These are phyloP conservation scores for Leucoptera coffeella DNA, from an alignment of 2,888 invertebrate genomes.

Conservation along the genomic window DNA sequence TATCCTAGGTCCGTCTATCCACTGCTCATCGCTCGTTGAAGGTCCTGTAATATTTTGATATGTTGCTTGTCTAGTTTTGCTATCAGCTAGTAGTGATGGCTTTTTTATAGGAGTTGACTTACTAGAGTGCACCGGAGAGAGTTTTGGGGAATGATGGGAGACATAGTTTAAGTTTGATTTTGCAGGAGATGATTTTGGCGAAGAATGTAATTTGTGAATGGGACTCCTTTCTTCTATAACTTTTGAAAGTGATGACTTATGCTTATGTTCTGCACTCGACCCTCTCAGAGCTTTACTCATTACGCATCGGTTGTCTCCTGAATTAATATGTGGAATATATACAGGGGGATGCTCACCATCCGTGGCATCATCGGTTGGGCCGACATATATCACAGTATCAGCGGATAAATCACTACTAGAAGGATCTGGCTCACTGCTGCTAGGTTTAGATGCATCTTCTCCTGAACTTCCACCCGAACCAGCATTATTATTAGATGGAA, in stretches of 20 bases:
- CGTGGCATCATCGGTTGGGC: slow-evolving; percentile 80
- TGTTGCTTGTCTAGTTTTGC: slow-evolving; percentile 16
- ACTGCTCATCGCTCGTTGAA: slow-evolving; percentile 78
- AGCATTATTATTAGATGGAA: slow-evolving; percentile 58
- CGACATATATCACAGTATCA: slow-evolving; percentile 95
- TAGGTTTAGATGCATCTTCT: slow-evolving; percentile 57
- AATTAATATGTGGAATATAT: slow-evolving; percentile 80
- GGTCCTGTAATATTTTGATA: slow-evolving; percentile 8
- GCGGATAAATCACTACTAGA: slow-evolving; percentile 96
- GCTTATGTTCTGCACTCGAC: slow-evolving; percentile 61
- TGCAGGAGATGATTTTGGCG: slow-evolving; percentile 54
- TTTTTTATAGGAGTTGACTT: slow-evolving; percentile 52
- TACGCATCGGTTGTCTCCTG: slow-evolving; percentile 77
- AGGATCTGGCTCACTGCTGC: slow-evolving; percentile 87
- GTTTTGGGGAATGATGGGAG: slow-evolving; percentile 44
- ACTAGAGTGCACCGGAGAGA: slow-evolving; percentile 40
- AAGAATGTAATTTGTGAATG: slow-evolving; percentile 52
- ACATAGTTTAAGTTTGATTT: slow-evolving; percentile 24
- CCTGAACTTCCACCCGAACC: slow-evolving; percentile 58
- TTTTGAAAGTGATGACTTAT: slow-evolving; percentile 42
- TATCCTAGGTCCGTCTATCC: slow-evolving; percentile 94
- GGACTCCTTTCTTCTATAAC: slow-evolving; percentile 57
- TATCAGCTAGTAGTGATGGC: slow-evolving; percentile 35
- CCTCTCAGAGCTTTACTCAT: slow-evolving; percentile 77
- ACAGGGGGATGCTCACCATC: slow-evolving; percentile 95